A percentile compares a stretch with the other conserved stretches of the same genome.
Conservation (phyloP, 2,888 invertebrate species). For the Cryptops parisi region DNA sequence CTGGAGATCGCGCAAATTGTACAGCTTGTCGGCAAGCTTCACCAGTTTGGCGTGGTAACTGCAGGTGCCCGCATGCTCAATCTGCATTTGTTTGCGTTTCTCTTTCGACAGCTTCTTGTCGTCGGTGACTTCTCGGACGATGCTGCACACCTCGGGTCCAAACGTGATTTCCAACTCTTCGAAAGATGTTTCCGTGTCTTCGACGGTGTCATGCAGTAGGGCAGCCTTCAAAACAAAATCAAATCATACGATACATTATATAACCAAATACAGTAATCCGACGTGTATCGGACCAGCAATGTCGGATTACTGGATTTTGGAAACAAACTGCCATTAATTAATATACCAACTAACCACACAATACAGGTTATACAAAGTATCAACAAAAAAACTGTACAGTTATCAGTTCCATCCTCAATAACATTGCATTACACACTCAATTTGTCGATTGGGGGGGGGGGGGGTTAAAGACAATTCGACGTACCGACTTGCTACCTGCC, state of each 20-base stretch:
- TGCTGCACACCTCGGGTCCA: slow-evolving; percentile 42
- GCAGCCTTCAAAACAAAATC: slow-evolving; percentile 48
- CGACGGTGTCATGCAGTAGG: slow-evolving; percentile 65
- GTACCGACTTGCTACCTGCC: no score
- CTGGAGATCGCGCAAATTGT: slow-evolving; percentile 58
- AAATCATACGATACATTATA: no score
- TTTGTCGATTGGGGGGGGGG: no score
- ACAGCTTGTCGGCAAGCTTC: slow-evolving; percentile 65
- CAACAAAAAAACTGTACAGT: no score
- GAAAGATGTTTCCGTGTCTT: slow-evolving; percentile 62
- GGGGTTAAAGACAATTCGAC: no score
- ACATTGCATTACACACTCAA: no score
- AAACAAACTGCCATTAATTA: neutral
- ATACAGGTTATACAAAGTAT: no score
- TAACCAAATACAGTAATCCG: no score
- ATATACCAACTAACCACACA: no score
- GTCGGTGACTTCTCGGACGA: slow-evolving; percentile 54
- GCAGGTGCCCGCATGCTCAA: slow-evolving; percentile 42
- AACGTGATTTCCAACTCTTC: slow-evolving; percentile 49
- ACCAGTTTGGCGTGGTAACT: slow-evolving; percentile 54
- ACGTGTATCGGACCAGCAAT: no score
- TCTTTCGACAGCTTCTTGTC: slow-evolving; percentile 50
- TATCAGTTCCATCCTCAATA: no score
- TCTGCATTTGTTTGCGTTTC: slow-evolving; percentile 48
- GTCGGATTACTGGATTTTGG: neutral